Percentiles rank a stretch among this genome's conserved stretches.
Conservation (phyloP, 1,140 invertebrate species). For the Aradophagus sp. region DNA sequence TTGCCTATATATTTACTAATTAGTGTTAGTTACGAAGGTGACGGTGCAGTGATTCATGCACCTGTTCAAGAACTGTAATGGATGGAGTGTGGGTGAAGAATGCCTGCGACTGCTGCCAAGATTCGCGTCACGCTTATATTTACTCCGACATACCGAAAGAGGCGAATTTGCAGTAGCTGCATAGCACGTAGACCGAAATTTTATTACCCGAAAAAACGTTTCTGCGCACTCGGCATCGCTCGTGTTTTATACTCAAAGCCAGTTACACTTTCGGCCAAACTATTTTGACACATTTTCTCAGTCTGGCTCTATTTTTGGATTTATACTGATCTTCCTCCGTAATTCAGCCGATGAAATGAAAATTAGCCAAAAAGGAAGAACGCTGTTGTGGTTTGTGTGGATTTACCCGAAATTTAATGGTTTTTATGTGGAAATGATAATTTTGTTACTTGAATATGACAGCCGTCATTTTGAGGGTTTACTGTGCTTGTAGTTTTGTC, state of each 20-base stretch:
- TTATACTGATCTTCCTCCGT: constrained; percentile 18
- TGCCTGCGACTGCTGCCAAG: constrained; percentile 62
- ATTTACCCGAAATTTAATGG: no score
- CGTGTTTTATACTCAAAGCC: constrained; percentile 38
- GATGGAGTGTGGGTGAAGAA: constrained; percentile 66
- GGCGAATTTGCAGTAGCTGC: constrained; percentile 52
- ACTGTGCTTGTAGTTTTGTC: no score
- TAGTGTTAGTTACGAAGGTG: constrained; percentile 35
- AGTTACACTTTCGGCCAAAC: constrained; percentile 41
- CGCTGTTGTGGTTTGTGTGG: no score
- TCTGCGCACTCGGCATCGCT: constrained; percentile 40
- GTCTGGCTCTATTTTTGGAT: constrained; percentile 24
- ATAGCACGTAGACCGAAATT: constrained; percentile 53
- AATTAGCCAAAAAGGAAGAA: no score
- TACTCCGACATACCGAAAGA: constrained; percentile 60
- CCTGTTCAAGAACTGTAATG: constrained; percentile 64
- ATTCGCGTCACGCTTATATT: constrained; percentile 69
- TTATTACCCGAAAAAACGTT: constrained; percentile 55
- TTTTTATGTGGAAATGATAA: no score
- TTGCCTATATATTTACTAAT: constrained; percentile 35
- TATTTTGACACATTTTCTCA: constrained; percentile 43
- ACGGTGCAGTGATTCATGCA: constrained; percentile 62
- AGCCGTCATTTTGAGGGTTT: no score
- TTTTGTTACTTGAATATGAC: no score
- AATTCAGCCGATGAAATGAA: constrained; percentile 17